Base-by-base conservation (phyloP, 1,140 invertebrate species). In the Chironomus striatipennis region DNA sequence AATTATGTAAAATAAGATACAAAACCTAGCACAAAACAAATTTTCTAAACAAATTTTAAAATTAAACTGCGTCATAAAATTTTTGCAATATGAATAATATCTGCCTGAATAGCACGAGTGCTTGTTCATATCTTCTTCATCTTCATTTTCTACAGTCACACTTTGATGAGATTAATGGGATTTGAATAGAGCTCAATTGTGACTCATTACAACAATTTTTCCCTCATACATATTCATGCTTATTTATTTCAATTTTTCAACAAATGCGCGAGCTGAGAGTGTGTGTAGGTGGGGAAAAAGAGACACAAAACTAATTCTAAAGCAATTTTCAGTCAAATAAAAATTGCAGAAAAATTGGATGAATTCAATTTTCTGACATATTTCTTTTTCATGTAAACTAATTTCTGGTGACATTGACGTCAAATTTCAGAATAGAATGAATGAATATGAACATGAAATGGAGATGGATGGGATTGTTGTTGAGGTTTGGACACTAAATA, bases 131-230 rank as follows among this genome's bases (percentile, higher is more conserved):
- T 57, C 47, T 57, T n/a, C 47, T 57, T n/a, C 4, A 57, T 57
- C 8, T 57, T 34, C 24, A 57, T 57, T 57, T 57, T 57, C 15
- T 57, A 57, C n/a, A 57, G 47, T 57, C 47, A 57, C 47, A 57
- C 47, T 57, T 57, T 57, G 47, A 57, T n/a, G 47, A 57, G 47
- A 57, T 57, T 57, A 57, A 57, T 57, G 47, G 47, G 47, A 57
- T 57, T 57, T 57, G 47, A 57, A 57, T 57, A 10, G 47, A 57
- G 47, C 47, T 57, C 47, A 57, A 57, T 57, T 57, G 47, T 57
- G 47, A 57, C 12, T 57, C 47, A 57, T 57, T 57, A 57, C 12
- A n/a, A 10, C 12, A 15, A 15, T 47, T 47, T 47, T 47, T 47
- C 15, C 15, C 15, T 47, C 8, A 57, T n/a, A n/a, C 47, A 15